Percentiles rank a stretch among this genome's conserved stretches.
Conservation (phyloP, 2,888 invertebrate genomes). For the Morinoia aosen region DNA sequence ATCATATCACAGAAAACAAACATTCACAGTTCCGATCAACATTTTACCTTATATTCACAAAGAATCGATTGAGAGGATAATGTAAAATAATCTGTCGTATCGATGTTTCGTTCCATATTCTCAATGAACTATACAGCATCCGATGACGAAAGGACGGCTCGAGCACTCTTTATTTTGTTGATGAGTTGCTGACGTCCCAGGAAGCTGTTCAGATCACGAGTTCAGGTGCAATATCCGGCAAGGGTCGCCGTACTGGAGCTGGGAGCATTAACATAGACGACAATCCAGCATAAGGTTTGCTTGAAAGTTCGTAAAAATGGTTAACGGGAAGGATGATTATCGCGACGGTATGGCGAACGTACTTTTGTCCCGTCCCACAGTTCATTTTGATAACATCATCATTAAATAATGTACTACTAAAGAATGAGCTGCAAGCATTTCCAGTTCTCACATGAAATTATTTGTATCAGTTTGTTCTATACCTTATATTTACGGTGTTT, state of each 20-base stretch:
- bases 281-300: background rate
- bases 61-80: background rate
- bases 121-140: background rate
- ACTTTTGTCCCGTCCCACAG: too few relatives aligned
- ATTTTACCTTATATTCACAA: too few relatives aligned
- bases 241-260: background rate
- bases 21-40: too few relatives aligned
- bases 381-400: too few relatives aligned
- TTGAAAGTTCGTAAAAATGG: background rate
- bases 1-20: too few relatives aligned
- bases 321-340: background rate
- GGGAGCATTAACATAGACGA: background rate
- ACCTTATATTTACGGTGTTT: too few relatives aligned
- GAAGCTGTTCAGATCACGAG: background rate
- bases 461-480: too few relatives aligned
- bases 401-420: too few relatives aligned
- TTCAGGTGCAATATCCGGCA: background rate
- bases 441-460: too few relatives aligned
- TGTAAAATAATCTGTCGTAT: background rate
- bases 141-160: background rate
- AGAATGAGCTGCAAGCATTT: too few relatives aligned
- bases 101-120: background rate
- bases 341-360: too few relatives aligned
- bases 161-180: background rate
- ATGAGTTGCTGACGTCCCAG: background rate